Evolutionary conservation across 2,888 invertebrate genomes (phyloP).

Genomic region (Rhingia rostrata): DNA sequence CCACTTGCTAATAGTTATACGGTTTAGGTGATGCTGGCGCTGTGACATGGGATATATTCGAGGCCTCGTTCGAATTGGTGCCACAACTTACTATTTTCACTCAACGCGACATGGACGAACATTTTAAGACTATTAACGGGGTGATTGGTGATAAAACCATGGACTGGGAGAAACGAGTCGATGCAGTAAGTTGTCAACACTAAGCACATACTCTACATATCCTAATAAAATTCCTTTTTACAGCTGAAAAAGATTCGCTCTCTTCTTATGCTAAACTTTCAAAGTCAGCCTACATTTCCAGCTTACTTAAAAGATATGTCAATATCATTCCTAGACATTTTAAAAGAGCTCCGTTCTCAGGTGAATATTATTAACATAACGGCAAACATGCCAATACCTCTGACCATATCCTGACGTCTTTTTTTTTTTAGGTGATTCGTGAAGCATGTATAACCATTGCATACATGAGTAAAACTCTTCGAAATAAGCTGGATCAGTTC

Average conservation of each 20-base stretch:
- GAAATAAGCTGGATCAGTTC: constrained; percentile 92
- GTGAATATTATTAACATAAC: too few relatives aligned
- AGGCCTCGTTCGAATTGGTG: constrained; percentile 92
- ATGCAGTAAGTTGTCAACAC: constrained; percentile 86
- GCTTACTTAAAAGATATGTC: constrained; percentile 91
- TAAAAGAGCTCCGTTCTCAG: constrained; percentile 94
- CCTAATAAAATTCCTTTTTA: constrained; percentile 70
- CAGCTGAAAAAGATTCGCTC: constrained; percentile 94
- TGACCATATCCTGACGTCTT: too few relatives aligned
- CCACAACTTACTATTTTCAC: constrained; percentile 93
- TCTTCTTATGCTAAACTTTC: constrained; percentile 91
- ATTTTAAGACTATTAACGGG: constrained; percentile 89
- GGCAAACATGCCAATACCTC: too few relatives aligned
- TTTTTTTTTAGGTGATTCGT: constrained; percentile 86
- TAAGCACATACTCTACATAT: background rate
- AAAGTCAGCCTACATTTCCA: constrained; percentile 87
- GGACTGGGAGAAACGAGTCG: constrained; percentile 98
- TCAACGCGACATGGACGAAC: constrained; percentile 91
- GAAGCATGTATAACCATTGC: constrained; percentile 98
- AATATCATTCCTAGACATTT: constrained; percentile 90
- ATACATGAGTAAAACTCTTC: constrained; percentile 93
- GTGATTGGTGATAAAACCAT: constrained; percentile 91
- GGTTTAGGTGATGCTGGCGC: constrained; percentile 88
- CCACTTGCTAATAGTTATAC: background rate
- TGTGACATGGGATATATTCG: constrained; percentile 94